Base-by-base conservation (phyloP, 2,797 vertebrate species). In the Jordanella pulchra region DNA sequence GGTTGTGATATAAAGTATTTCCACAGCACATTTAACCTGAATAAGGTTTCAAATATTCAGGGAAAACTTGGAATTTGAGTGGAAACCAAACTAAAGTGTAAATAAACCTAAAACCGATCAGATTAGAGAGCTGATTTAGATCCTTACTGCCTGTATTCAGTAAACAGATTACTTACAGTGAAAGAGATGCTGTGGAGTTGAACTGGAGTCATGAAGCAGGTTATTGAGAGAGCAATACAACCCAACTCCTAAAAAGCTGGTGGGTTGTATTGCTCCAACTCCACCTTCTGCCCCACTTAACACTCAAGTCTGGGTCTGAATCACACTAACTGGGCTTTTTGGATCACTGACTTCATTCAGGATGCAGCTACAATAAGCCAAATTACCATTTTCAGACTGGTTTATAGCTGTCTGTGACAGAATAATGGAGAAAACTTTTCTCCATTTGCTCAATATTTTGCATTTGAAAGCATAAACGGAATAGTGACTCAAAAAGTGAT, bases 281-380 rank as follows among this genome's bases (percentile, higher is more conserved):
- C 58, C 47, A 55, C 78, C 54, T 23, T 10, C 73, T 39, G 66
- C 64, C 63, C 56, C 35, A 54, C 39, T 54, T 9, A 35, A 69
- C 77, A 56, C n/a, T 55, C 39, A 51, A 48, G 3, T 27, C 66
- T 17, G 71, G 44, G 50, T 30, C 45, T 63, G 35, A 90, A 92
- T 87, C 83, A 93, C 86, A 92, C 92, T 89, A 85, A 76, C 51
- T 28, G 71, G 66, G 39, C 83, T 87, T 85, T 86, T 80, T 77
- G 88, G 66, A 83, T 84, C 86, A 89, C 25, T 87, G 89, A 74
- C 67, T 84, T 80, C 81, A 88, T 91, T 91, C 90, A 87, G 21
- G 1, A 6, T 21, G 58, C 32, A 61, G 4, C 21, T 23, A 63
- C 35, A 39, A 39, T 39, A 39, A 39, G 35, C 35, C 35, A 39